Evolutionary conservation across 2,888 invertebrate species (phyloP).

Genomic region (Polymixis lichenea): DNA sequence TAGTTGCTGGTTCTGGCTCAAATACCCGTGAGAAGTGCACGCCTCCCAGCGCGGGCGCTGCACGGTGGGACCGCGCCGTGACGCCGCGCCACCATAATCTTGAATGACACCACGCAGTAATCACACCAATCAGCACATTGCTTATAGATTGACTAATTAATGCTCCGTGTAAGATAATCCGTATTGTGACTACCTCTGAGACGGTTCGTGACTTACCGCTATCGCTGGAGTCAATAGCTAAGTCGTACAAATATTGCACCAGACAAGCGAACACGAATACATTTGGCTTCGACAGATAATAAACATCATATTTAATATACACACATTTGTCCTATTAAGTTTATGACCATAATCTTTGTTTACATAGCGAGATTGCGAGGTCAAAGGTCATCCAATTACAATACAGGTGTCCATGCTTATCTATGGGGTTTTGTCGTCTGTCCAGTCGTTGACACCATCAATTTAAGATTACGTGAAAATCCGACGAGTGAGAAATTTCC

Average conservation of each 20-base stretch:
- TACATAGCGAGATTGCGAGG: constrained; percentile 55
- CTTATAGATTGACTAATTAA: constrained; percentile 78
- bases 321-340: constrained; percentile 62
- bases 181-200: constrained; percentile 69
- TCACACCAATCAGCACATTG: constrained; percentile 79
- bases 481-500: constrained; percentile 89
- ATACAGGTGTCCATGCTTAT: constrained; percentile 68
- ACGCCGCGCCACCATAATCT: constrained; percentile 78
- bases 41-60: constrained; percentile 72
- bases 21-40: constrained; percentile 89
- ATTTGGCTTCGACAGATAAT: constrained; percentile 29
- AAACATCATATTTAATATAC: constrained; percentile 52
- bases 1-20: constrained; percentile 84
- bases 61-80: constrained; percentile 51
- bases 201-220: constrained; percentile 72
- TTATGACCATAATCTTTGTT: constrained; percentile 62
- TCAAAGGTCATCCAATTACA: constrained; percentile 68
- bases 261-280: constrained; percentile 23
- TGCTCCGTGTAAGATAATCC: constrained; percentile 65
- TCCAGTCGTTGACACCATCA: constrained; percentile 83
- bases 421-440: constrained; percentile 74
- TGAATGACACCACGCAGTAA: constrained; percentile 82
- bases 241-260: constrained; percentile 38
- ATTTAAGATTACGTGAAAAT: constrained; percentile 88
- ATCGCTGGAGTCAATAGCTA: constrained; percentile 33